Conservation (phyloP, 1,140 invertebrate genomes). For the Drosophila sturtevanti region DNA sequence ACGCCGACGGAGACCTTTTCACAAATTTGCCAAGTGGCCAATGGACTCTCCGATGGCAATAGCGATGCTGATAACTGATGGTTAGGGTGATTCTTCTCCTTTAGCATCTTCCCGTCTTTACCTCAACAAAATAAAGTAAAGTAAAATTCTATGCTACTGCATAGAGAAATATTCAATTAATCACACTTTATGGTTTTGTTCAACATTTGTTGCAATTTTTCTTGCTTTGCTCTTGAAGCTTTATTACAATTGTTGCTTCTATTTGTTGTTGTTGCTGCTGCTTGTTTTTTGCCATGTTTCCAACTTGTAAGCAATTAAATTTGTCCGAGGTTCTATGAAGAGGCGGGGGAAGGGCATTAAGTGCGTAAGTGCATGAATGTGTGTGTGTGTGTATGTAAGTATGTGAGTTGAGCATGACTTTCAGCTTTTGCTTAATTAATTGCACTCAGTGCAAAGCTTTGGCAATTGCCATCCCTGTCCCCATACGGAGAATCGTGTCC, state of each 20-base stretch:
- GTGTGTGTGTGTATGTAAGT: constrained; percentile 18
- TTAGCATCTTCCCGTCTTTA: background rate
- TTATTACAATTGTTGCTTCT: constrained; percentile 75
- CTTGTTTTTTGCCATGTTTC: constrained; percentile 66
- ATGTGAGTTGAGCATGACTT: constrained; percentile 60
- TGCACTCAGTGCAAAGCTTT: constrained; percentile 71
- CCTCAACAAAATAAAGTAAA: constrained; percentile 14
- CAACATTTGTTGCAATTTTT: constrained; percentile 81
- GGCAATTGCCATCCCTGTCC: constrained; percentile 11
- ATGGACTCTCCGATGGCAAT: constrained; percentile 15
- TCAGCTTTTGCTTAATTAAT: constrained; percentile 79
- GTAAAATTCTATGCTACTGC: constrained; percentile 63
- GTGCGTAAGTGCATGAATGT: too few relatives aligned
- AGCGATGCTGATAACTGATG: background rate
- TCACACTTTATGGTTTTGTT: constrained; percentile 81
- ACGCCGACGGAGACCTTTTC: constrained; percentile 24
- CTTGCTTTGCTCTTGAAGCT: constrained; percentile 75
- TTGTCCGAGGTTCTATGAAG: constrained; percentile 36
- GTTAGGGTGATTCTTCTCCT: background rate
- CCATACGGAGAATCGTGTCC: constrained; percentile 24
- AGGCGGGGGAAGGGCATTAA: background rate
- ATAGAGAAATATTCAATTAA: constrained; percentile 81
- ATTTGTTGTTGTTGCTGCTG: background rate
- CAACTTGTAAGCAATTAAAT: constrained; percentile 80
- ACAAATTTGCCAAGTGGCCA: constrained; percentile 44